Conservation (phyloP, 2,797 vertebrate genomes). For the Poecile montanus region DNA sequence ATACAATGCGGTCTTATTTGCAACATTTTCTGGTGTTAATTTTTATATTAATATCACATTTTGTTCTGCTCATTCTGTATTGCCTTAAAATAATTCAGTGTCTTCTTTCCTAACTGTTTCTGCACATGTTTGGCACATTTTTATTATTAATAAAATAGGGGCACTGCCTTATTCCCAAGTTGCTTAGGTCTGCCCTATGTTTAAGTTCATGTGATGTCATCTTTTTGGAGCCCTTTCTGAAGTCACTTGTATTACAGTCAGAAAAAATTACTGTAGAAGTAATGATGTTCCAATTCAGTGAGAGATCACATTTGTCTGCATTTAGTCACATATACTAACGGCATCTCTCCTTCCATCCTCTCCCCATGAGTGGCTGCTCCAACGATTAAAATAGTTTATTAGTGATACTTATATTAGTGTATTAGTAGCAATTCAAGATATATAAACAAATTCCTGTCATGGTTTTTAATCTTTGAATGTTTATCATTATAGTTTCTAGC, state of each 20-base stretch:
- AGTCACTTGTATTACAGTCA: neutral
- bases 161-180: neutral
- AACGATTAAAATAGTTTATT: conserved; percentile 1
- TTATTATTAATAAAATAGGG: neutral
- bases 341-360: neutral
- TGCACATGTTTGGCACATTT: neutral
- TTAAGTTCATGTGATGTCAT: neutral
- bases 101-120: neutral
- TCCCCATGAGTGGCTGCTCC: neutral
- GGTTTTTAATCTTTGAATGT: conserved; percentile 15
- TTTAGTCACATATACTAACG: conserved; percentile 1
- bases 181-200: neutral
- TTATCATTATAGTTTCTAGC: neutral
- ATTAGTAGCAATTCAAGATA: neutral
- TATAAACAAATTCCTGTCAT: conserved; percentile 16
- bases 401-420: neutral
- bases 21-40: neutral
- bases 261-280: conserved; percentile 2
- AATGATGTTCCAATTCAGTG: conserved; percentile 33
- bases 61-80: neutral
- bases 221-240: neutral
- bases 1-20: neutral
- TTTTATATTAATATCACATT: neutral
- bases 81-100: neutral
- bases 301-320: conserved; percentile 8